These are phyloP conservation scores for Scaptomyza pallida DNA, from an alignment of 1,140 invertebrate species.

Conservation along the genomic window DNA sequence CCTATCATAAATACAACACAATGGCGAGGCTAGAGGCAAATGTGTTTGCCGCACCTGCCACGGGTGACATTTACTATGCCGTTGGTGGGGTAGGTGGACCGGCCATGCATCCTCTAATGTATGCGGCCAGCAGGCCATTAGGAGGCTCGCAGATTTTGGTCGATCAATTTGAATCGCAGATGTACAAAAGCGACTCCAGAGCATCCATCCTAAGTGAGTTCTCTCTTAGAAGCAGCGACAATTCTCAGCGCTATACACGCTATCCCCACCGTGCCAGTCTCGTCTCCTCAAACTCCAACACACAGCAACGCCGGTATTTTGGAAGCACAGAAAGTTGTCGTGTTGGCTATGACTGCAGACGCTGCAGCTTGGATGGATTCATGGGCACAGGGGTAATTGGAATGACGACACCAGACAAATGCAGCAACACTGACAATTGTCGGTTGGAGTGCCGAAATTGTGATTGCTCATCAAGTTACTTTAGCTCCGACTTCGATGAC, in stretches of 20 bases:
- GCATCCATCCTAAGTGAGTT: conserved; percentile 82
- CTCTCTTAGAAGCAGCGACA: conserved; percentile 79
- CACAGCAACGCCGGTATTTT: conserved; percentile 71
- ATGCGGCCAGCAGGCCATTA: conserved; percentile 72
- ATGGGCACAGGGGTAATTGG: conserved; percentile 24
- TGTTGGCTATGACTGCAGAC: conserved; percentile 77
- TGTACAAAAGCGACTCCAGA: conserved; percentile 81
- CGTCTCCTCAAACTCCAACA: conserved; percentile 61
- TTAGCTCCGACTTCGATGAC: conserved; percentile 83
- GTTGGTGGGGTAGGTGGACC: conserved; percentile 32
- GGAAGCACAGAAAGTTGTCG: conserved; percentile 83
- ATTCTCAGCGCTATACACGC: conserved; percentile 70
- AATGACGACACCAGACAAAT: conserved; percentile 52
- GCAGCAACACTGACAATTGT: conserved; percentile 80
- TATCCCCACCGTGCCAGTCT: conserved; percentile 66
- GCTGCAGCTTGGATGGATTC: conserved; percentile 76
- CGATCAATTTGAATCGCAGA: conserved; percentile 73
- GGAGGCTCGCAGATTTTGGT: conserved; percentile 78
- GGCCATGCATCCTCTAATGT: conserved; percentile 71
- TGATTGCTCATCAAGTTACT: conserved; percentile 83
- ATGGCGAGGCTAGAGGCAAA: conserved; percentile 72
- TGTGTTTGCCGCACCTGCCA: conserved; percentile 46
- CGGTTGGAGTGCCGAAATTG: conserved; percentile 82
- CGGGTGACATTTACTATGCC: conserved; percentile 66
- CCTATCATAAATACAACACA: conserved; percentile 78